phyloP scores from a whole-genome alignment of 2,797 vertebrate genomes.

The Danio aesculapii region DNA sequence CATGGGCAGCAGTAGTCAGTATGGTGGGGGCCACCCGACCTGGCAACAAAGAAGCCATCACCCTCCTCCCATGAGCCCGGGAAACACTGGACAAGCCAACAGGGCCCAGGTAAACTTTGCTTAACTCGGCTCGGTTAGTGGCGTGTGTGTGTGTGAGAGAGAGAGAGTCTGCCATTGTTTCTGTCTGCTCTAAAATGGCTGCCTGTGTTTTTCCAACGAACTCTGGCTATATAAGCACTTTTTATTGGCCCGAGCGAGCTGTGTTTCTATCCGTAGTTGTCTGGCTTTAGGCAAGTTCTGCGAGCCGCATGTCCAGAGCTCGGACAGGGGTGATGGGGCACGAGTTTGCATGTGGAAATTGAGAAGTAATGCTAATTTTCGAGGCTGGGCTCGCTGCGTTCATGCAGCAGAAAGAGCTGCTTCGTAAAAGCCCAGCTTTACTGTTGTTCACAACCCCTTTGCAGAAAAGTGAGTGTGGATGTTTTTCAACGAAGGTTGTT shows the following conservation, averaged over 20 bases:
- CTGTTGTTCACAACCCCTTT: constrained; percentile 20
- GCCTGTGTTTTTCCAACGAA: constrained; percentile 85
- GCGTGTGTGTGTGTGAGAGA: too few relatives aligned
- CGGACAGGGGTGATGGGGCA: constrained; percentile 67
- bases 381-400: constrained; percentile 48
- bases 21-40: constrained; percentile 83
- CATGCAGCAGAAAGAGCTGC: constrained; percentile 58
- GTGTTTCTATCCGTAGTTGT: constrained; percentile 47
- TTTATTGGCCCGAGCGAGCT: constrained; percentile 63
- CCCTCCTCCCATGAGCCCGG: constrained; percentile 93
- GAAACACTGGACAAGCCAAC: constrained; percentile 87
- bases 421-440: constrained; percentile 25
- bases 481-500: background rate
- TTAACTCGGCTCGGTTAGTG: constrained; percentile 56
- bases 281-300: constrained; percentile 58
- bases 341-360: constrained; percentile 69
- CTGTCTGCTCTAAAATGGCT: constrained; percentile 92
- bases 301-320: constrained; percentile 55
- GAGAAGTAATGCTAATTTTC: constrained; percentile 66
- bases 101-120: constrained; percentile 90
- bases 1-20: constrained; percentile 80
- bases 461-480: background rate
- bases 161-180: constrained; percentile 90
- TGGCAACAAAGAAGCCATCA: constrained; percentile 94
- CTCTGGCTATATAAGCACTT: constrained; percentile 74